A percentile compares a stretch with the other conserved stretches of the same genome.
Conservation (phyloP, 2,797 vertebrate genomes). For the Siniperca scherzeri region DNA sequence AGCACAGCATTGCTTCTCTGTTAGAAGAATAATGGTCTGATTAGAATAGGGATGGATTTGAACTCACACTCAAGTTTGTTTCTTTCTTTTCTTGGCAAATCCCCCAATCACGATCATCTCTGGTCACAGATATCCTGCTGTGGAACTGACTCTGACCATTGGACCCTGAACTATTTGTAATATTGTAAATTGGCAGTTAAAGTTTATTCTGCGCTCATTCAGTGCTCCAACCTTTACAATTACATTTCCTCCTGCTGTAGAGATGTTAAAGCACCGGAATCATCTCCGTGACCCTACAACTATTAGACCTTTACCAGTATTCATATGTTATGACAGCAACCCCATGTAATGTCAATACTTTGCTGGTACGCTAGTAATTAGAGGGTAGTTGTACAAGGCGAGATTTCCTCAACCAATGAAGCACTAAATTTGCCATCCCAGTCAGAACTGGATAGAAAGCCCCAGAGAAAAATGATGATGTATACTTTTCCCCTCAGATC, state of each 20-base stretch:
- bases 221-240: constrained; percentile 31
- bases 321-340: constrained; percentile 74
- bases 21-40: constrained; percentile 64
- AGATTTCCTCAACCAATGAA: constrained; percentile 74
- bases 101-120: constrained; percentile 39
- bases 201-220: constrained; percentile 18
- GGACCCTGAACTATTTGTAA: constrained; percentile 15
- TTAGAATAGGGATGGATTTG: constrained; percentile 55
- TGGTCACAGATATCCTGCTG: constrained; percentile 33
- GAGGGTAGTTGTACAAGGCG: constrained; percentile 70
- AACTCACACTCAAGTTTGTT: constrained; percentile 57
- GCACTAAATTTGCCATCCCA: constrained; percentile 76
- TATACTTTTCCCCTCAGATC: constrained; percentile 59
- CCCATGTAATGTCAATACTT: constrained; percentile 74
- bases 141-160: constrained; percentile 22
- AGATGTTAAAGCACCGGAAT: constrained; percentile 37
- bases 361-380: constrained; percentile 75
- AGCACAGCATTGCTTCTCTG: constrained; percentile 64
- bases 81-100: constrained; percentile 48
- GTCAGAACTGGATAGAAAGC: constrained; percentile 60
- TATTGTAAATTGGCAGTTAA: constrained; percentile 27
- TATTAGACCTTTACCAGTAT: constrained; percentile 57
- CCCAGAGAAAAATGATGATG: constrained; percentile 66
- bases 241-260: constrained; percentile 22
- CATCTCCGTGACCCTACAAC: constrained; percentile 34